Conservation (phyloP, 1,140 invertebrate genomes). For the Drosophila dunni region DNA sequence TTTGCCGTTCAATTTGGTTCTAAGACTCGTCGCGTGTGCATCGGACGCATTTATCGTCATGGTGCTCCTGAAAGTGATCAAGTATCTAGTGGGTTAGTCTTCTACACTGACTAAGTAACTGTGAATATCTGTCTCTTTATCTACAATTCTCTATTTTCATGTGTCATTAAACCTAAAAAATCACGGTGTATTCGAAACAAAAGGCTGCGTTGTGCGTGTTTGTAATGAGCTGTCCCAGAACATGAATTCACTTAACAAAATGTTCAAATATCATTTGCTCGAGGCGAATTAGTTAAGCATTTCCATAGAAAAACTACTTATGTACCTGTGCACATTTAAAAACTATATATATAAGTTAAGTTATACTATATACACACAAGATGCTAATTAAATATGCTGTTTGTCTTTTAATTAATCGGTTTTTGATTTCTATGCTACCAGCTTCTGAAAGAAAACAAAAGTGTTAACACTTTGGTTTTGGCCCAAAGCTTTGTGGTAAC, state of each 20-base stretch:
- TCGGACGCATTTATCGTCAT: conserved; percentile 62
- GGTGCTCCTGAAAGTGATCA: conserved; percentile 79
- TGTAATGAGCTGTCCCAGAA: conserved; percentile 77
- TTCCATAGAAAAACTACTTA: conserved; percentile 1
- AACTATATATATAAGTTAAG: conserved; percentile 1
- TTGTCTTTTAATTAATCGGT: conserved; percentile 55
- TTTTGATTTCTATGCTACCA: not conserved
- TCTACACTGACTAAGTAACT: conserved; percentile 5
- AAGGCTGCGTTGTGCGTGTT: conserved; percentile 70
- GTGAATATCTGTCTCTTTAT: conserved; percentile 3
- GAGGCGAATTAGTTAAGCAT: conserved; percentile 53
- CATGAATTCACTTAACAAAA: conserved; percentile 74
- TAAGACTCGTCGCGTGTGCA: conserved; percentile 77
- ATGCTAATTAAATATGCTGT: conserved; percentile 54
- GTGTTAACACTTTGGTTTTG: conserved; percentile 17
- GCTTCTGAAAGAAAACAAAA: conserved; percentile 22
- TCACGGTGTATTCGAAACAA: not conserved
- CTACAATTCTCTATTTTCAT: conserved; percentile 27
- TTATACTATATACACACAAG: not conserved
- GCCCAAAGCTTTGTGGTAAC: conserved; percentile 13
- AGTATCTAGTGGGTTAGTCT: conserved; percentile 78
- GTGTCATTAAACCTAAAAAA: conserved; percentile 2
- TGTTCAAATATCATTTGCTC: conserved; percentile 73
- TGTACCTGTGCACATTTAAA: conserved; percentile 29
- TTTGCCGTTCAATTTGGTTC: conserved; percentile 78